Percentiles rank a stretch among this genome's conserved stretches.
Conservation (phyloP, 1,140 invertebrate genomes). For the Bathynomus jamesi region DNA sequence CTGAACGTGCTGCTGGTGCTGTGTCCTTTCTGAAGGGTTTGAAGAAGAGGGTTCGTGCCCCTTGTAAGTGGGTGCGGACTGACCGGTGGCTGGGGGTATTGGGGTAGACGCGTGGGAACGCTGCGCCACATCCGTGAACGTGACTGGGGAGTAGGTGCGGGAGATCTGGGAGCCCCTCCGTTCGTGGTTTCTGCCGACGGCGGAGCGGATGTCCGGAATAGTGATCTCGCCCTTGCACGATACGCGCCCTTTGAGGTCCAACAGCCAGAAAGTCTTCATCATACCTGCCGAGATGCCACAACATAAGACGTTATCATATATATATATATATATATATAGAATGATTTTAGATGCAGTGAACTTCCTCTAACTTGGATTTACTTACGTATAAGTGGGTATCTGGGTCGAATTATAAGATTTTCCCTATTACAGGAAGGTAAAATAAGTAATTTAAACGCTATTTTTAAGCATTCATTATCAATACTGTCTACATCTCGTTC, state of each 20-base stretch:
- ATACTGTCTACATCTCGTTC: no score
- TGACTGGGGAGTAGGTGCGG: constrained; percentile 64
- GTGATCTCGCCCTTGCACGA: constrained; percentile 41
- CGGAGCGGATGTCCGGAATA: constrained; percentile 28
- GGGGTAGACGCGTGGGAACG: neutral
- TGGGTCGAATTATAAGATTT: neutral
- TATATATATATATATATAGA: neutral
- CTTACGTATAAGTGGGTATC: neutral
- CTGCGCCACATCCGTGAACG: constrained; percentile 72
- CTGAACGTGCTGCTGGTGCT: neutral
- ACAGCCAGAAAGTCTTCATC: constrained; percentile 91
- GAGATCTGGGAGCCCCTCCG: constrained; percentile 44
- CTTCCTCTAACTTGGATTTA: neutral
- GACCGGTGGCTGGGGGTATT: neutral
- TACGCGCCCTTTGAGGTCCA: constrained; percentile 55
- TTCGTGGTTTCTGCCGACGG: constrained; percentile 49
- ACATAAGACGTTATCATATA: neutral
- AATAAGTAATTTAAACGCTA: neutral
- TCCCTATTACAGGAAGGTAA: neutral
- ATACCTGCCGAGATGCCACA: constrained; percentile 57
- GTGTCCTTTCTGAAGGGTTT: neutral
- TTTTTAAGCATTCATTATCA: no score
- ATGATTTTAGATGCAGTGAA: neutral
- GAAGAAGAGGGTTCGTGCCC: neutral
- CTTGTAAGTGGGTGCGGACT: neutral